phyloP scores from a whole-genome alignment of 2,113 vertebrate genomes.

The Poeciliopsis prolifica region DNA sequence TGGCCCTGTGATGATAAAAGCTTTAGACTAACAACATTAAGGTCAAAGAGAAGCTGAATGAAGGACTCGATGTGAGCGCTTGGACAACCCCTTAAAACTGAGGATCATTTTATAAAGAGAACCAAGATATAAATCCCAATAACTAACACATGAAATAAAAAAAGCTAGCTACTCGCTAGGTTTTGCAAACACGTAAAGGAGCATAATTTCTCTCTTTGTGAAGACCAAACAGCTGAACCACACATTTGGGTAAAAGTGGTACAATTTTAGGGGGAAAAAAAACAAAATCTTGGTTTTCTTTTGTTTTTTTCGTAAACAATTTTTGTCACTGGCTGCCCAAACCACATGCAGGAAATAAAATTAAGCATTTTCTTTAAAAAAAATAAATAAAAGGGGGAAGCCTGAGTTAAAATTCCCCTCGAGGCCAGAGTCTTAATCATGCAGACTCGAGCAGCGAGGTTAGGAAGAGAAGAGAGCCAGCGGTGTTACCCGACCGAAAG shows the following conservation, averaged over 20 bases:
- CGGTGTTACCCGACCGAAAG: constrained; percentile 68
- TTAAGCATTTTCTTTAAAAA: constrained; percentile 19
- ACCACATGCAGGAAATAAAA: constrained; percentile 74
- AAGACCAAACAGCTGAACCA: neutral
- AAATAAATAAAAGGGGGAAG: constrained; percentile 28
- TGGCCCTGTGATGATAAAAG: constrained; percentile 3
- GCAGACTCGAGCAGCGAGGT: constrained; percentile 79
- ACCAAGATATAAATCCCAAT: constrained; percentile 56
- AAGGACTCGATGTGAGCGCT: neutral
- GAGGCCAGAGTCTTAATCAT: constrained; percentile 80
- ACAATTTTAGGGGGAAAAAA: neutral
- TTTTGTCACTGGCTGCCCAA: constrained; percentile 51
- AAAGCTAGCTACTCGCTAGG: too few species aligned
- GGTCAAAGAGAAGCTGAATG: neutral
- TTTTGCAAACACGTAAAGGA: too few species aligned
- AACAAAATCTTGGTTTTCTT: constrained; percentile 52
- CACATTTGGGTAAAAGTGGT: neutral
- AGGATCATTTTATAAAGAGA: constrained; percentile 35
- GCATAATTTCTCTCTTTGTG: too few species aligned
- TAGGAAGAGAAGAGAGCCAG: constrained; percentile 77
- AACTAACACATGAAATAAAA: too few species aligned
- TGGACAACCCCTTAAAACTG: constrained; percentile 22
- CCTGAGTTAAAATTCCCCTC: constrained; percentile 52
- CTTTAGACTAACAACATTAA: constrained; percentile 11
- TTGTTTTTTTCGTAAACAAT: constrained; percentile 1